Evolutionary conservation across 2,888 invertebrate genomes (phyloP).

Genomic region (Eupithecia centaureata): DNA sequence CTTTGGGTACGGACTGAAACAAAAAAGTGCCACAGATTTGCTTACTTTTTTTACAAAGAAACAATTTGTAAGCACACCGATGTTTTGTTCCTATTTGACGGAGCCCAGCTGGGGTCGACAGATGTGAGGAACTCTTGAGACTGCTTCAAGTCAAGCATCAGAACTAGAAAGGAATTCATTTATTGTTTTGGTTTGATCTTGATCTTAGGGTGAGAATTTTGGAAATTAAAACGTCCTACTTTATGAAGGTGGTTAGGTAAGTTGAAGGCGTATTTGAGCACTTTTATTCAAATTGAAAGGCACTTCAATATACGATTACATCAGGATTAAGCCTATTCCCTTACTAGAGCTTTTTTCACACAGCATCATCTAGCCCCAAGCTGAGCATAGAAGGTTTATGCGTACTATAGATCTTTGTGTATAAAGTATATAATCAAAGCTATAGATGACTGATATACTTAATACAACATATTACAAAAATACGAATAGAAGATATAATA

Average conservation of each 20-base stretch:
- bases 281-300: background rate
- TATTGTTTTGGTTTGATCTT: constrained; percentile 14
- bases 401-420: too few species aligned
- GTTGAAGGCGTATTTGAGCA: background rate
- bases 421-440: too few species aligned
- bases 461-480: too few species aligned
- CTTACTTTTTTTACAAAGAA: background rate
- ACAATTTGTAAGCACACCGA: constrained; percentile 31
- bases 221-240: constrained; percentile 4
- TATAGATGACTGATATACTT: too few species aligned
- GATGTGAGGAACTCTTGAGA: constrained; percentile 41
- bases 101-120: constrained; percentile 46
- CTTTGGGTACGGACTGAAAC: too few species aligned
- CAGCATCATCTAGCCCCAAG: too few species aligned
- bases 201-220: constrained; percentile 21
- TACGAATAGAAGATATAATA: too few species aligned
- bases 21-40: background rate
- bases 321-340: too few species aligned
- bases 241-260: background rate
- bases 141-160: constrained; percentile 31
- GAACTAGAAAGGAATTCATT: constrained; percentile 10
- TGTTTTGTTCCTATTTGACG: constrained; percentile 38
- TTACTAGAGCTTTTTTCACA: too few species aligned
- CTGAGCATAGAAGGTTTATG: too few species aligned
- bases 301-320: too few species aligned